phyloP scores from a whole-genome alignment of 37 sponge, comb jelly and placozoan genomes.

The Cliona cf. orientalis region DNA sequence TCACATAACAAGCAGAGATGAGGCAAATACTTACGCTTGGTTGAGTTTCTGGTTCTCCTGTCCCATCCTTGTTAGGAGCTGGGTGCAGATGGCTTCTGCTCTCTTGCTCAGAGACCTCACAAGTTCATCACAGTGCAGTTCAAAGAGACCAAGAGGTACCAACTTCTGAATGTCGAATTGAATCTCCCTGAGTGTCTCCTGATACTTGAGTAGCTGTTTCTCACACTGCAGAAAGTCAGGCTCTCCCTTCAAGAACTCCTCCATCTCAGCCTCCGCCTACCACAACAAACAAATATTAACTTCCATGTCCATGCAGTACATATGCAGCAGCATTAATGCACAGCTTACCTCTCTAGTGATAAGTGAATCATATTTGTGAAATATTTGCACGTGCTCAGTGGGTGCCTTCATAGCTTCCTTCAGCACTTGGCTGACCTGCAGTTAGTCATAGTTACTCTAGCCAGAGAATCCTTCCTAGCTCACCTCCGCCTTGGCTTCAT shows the following conservation, averaged over 20 bases:
- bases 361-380: conserved; percentile 82
- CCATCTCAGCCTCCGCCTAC: conserved; percentile 83
- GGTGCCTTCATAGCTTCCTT: conserved; percentile 65
- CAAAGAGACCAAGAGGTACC: conserved; percentile 89
- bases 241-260: conserved; percentile 85
- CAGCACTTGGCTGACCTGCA: conserved; percentile 26
- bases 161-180: conserved; percentile 72
- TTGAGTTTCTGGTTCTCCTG: conserved; percentile 86
- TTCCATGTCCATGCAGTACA: not conserved
- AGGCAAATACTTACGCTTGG: conserved; percentile 68
- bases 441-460: not conserved
- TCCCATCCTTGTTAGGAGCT: conserved; percentile 81
- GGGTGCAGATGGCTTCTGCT: conserved; percentile 72
- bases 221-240: conserved; percentile 82
- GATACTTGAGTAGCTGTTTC: conserved; percentile 70
- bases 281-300: not conserved
- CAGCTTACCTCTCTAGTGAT: conserved; percentile 75
- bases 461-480: not conserved
- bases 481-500: conserved; percentile 79
- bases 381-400: conserved; percentile 68
- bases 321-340: not conserved
- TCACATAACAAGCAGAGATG: not conserved
- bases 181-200: conserved; percentile 69
- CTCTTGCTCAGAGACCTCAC: conserved; percentile 81
- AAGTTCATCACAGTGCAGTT: conserved; percentile 90